Base-by-base conservation (phyloP, 2,888 invertebrate species). In the Aporophyla nigra region DNA sequence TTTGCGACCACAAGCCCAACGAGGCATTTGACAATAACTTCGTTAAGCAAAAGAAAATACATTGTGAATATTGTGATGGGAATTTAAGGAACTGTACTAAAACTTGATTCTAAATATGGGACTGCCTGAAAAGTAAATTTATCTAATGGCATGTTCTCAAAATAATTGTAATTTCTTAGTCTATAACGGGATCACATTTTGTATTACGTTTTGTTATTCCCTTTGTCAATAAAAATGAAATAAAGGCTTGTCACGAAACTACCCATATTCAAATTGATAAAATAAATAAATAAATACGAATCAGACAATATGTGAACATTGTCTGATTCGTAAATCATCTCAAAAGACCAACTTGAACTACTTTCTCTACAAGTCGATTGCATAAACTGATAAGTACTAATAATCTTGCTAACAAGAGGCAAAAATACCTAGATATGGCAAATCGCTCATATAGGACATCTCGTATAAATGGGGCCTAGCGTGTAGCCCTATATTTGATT, bases 401-500 rank as follows among this genome's bases (percentile, higher is more conserved):
- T 33, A 2, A n/a, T 40, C 74, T 51, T 46, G 76, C 12, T 63
- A 46, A 14, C 12, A 49, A 68, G 56, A 61, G 56, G 5, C 49
- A 7, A 14, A n/a, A n/a, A n/a, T 10, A 51, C 5, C 33, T 40
- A 46, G 7, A 33, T 24, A 72, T 27, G 53, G 43, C 40, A 16
- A 16, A 46, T 75, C 53, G 43, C 73, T 81, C 79, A 70, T 80
- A 80, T 75, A 78, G 76, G 43, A 82, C 78, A 80, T 87, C n/a
- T 86, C 74, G 75, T 12, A 49, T 83, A 77, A 74, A 83, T 87
- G 81, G 83, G 83, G 51, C 49, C 76, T 40, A 65, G 40, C 58
- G 85, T 83, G 78, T 80, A 83, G 84, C 86, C 84, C 84, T 88
- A 89, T 83, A 91, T 91, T 87, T 83, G 83, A 83, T 87, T 84